These are phyloP conservation scores for Crocidura indochinensis DNA, from an alignment of 2,797 vertebrate genomes.

Conservation along the genomic window DNA sequence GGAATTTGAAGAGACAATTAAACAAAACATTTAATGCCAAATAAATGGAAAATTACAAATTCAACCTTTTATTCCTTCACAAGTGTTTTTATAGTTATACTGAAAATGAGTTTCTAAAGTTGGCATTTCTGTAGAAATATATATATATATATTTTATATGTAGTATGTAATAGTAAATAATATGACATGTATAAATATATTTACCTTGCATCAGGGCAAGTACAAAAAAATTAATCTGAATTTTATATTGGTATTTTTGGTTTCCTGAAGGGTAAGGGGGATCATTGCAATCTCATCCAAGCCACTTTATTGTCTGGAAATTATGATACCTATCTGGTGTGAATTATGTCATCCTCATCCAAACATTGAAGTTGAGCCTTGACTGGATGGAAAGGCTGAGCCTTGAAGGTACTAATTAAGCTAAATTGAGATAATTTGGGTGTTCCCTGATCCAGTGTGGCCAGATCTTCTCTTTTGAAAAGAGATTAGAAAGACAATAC, in stretches of 20 bases:
- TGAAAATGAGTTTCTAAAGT: not conserved
- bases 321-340: not conserved
- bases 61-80: not conserved
- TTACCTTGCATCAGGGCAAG: not conserved
- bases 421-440: not conserved
- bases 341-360: rapidly evolving
- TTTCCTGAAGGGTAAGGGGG: not conserved
- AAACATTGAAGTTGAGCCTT: not conserved
- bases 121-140: not conserved
- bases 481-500: not conserved
- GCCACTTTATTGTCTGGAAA: not conserved
- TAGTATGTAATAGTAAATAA: no score
- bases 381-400: not conserved
- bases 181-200: no score
- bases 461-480: not conserved
- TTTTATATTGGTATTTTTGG: not conserved
- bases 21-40: not conserved
- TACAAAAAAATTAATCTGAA: not conserved
- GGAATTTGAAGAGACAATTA: not conserved
- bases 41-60: not conserved
- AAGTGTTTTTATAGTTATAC: not conserved
- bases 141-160: no score
- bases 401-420: not conserved
- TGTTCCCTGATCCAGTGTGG: not conserved
- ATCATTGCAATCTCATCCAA: not conserved